Conservation (phyloP, 2,113 vertebrate genomes). For the Galemys pyrenaicus region DNA sequence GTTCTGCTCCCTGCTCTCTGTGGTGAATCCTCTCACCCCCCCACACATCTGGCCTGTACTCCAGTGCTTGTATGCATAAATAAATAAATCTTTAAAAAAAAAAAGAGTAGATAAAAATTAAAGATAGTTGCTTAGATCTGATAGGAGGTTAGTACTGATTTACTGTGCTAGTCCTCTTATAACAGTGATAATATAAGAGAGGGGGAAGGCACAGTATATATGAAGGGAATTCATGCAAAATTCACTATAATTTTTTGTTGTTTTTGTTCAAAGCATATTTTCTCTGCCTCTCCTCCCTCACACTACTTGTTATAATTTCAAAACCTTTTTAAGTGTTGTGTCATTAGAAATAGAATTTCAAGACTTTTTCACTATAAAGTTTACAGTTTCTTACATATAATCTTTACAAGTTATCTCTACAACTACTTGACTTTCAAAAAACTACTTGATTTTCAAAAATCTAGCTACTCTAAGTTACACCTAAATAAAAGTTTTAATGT, state of each 20-base stretch:
- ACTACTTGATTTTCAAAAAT: background rate
- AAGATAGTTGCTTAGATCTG: background rate
- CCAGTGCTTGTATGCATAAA: no score
- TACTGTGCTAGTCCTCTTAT: background rate
- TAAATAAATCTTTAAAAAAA: no score
- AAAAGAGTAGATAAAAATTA: background rate
- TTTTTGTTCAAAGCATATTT: background rate
- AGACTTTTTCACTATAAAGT: background rate
- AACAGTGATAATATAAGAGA: background rate
- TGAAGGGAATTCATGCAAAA: background rate
- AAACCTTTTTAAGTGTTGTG: background rate
- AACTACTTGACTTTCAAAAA: background rate
- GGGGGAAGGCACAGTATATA: background rate
- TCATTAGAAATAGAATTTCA: background rate
- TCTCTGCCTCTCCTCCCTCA: background rate
- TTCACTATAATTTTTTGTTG: background rate
- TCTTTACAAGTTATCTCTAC: background rate
- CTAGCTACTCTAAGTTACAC: background rate
- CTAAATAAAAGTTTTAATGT: background rate
- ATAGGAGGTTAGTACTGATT: background rate
- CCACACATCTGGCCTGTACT: no score
- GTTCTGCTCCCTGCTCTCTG: no score
- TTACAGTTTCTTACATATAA: background rate
- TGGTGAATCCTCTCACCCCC: no score
- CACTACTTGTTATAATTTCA: background rate